Base-by-base conservation (phyloP, 2,797 vertebrate genomes). In the Aldrovandia affinis region DNA sequence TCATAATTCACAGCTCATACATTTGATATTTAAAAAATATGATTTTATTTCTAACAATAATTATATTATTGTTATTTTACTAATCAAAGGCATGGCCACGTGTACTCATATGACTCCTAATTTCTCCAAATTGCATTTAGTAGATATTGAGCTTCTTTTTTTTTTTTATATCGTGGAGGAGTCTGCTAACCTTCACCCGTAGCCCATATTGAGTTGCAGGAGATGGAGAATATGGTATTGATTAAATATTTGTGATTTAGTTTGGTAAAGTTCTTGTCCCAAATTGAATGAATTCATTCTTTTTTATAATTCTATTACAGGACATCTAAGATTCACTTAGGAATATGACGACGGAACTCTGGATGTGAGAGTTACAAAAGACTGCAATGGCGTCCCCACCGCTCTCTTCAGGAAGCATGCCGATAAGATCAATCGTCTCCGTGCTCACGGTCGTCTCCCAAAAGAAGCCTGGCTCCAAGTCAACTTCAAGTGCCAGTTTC, bases 271-370 rank as follows among this genome's bases (percentile, higher is more conserved):
- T 70, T n/a, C 65, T 36, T 18, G 12, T 70, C 65, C 65, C 65
- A 33, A 70, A 70, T 70, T 70, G 36, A 63, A 5, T 70, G 30
- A 30, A 36, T 70, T 36, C 18, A 6, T 70, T 36, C 65, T 70
- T 36, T n/a, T 70, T 36, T 36, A 4, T 70, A 15, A 70, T 70
- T 70, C 30, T 70, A 73, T 73, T 73, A 73, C 7, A 73, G 68
- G 68, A 73, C 36, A 73, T 73, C 68, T 42, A 73, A 39, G 36
- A 73, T 73, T 73, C 68, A 73, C 68, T 73, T 39, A 39, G 68
- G 33, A 30, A 22, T n/a, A 73, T 18, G 12, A 42, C 6, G 68
- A 42, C 68, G 22, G 36, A 73, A 73, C 68, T 73, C 33, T 73
- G 68, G 22, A 73, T 2, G 20, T 42, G 18, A 73, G 36, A 15